These are phyloP conservation scores for Zelleria hepariella DNA, from an alignment of 2,888 invertebrate genomes.

Conservation along the genomic window DNA sequence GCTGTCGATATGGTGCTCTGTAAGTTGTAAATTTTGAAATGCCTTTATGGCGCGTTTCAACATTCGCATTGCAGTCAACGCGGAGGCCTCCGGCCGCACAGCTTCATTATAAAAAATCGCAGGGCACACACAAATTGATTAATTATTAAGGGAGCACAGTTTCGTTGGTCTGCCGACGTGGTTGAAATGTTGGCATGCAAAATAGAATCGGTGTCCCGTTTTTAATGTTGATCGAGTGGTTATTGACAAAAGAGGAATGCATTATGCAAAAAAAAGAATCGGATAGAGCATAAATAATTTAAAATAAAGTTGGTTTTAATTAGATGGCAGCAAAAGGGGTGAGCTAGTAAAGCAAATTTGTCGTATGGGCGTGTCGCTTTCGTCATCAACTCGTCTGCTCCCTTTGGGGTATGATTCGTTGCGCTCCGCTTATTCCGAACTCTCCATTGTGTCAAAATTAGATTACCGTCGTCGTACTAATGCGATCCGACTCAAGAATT, in stretches of 20 bases:
- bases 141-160: constrained; percentile 15
- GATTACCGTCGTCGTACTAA: constrained; percentile 26
- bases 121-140: constrained; percentile 21
- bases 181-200: constrained; percentile 16
- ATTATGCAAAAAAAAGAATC: constrained; percentile 12
- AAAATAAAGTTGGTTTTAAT: constrained; percentile 61
- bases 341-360: constrained; percentile 14
- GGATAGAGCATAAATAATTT: constrained; percentile 15
- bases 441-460: constrained; percentile 17
- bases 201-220: background rate
- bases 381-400: constrained; percentile 33
- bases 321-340: constrained; percentile 46
- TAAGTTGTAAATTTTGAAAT: constrained; percentile 71
- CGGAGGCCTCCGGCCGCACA: constrained; percentile 61
- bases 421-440: constrained; percentile 37
- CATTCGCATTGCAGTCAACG: constrained; percentile 54
- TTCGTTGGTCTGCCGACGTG: constrained; percentile 36
- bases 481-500: constrained; percentile 41
- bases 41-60: constrained; percentile 64
- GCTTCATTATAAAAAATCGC: constrained; percentile 38
- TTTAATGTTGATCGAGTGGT: constrained; percentile 14
- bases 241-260: constrained; percentile 12
- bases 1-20: constrained; percentile 79
- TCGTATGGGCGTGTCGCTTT: constrained; percentile 41
- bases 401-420: constrained; percentile 38